Evolutionary conservation across 53 echinoderm and acorn worm species (phyloP), one percentile per base, ranked within the genome.

Genomic region (Holothuria scabra): DNA sequence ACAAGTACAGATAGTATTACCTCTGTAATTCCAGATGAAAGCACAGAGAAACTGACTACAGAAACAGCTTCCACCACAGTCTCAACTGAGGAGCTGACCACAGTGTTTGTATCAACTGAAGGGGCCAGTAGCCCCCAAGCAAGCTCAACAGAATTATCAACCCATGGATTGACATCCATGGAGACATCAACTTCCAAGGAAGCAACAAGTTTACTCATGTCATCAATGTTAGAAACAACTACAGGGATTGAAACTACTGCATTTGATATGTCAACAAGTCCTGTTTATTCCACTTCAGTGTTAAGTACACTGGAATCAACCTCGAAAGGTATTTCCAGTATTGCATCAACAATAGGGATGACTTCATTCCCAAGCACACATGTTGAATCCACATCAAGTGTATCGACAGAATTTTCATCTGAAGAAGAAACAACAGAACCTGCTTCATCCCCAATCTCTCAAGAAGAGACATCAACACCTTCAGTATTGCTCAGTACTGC

Each of bases 401-500:
- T 7, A 21, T 22, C 60, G 5, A 22, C 60, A 22, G n/a, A 22
- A 3, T 25, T 25, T 4, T 21, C n/a, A 2, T 5, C 60, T 4
- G n/a, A 4, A 22, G 8, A 60, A 60, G 60, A 8, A 22, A 21
- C 60, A 60, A 60, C 60, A 25, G 35, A 4, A 7, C n/a, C 60
- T 60, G 60, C n/a, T 60, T 60, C 25, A 60, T 60, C 25, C 8
- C 4, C 5, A 22, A 7, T 25, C n/a, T 22, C 60, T 60, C 60
- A 2, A 22, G 60, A 60, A 60, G 60, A 25, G 25, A 60, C 60
- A 2, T 4, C 60, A 22, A 22, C 60, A n/a, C n/a, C n/a, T n/a
- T n/a, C n/a, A n/a, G n/a, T n/a, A 22, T 60, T 60, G 60, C 60
- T 25, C 25, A 60, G n/a, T 60, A 60, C 60, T 60, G n/a, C 60